phyloP scores from a whole-genome alignment of 2,888 invertebrate genomes.

The Podotricha telesiphe region DNA sequence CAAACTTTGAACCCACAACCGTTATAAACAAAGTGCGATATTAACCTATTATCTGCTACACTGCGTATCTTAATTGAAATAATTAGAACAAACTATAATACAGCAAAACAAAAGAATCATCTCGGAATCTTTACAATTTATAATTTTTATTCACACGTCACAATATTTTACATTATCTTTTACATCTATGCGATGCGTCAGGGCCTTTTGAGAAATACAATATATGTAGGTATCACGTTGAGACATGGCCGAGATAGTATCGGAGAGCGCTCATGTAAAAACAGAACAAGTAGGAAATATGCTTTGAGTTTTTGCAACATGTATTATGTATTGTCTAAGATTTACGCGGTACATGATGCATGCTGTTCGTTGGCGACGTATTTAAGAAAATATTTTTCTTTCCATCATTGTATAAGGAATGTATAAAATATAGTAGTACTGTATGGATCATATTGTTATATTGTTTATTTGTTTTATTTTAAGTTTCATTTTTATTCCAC shows the following conservation, averaged over 20 bases:
- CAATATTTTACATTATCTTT: slow-evolving; percentile 66
- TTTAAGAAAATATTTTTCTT: not conserved
- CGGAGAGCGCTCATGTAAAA: slow-evolving; percentile 45
- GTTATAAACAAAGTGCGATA: too few species aligned
- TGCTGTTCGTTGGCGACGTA: not conserved
- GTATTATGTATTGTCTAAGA: slow-evolving; percentile 37
- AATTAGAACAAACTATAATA: slow-evolving; percentile 12
- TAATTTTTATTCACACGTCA: slow-evolving; percentile 64
- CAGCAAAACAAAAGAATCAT: slow-evolving; percentile 40
- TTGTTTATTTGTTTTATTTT: not conserved
- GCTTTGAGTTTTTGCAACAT: slow-evolving; percentile 36
- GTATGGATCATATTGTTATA: not conserved
- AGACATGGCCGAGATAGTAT: slow-evolving; percentile 57
- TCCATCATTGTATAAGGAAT: not conserved
- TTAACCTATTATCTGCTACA: not conserved
- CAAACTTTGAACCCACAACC: too few species aligned
- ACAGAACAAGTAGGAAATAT: slow-evolving; percentile 52
- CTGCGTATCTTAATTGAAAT: not conserved
- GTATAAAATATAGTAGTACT: not conserved
- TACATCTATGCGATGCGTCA: slow-evolving; percentile 62
- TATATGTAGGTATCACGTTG: slow-evolving; percentile 52
- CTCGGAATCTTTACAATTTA: slow-evolving; percentile 39
- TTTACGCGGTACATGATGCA: slow-evolving; percentile 3
- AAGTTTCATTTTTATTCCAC: too few species aligned
- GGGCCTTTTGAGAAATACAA: slow-evolving; percentile 56